Conservation (phyloP, 1,140 invertebrate genomes). For the Drosophila gunungcola region DNA sequence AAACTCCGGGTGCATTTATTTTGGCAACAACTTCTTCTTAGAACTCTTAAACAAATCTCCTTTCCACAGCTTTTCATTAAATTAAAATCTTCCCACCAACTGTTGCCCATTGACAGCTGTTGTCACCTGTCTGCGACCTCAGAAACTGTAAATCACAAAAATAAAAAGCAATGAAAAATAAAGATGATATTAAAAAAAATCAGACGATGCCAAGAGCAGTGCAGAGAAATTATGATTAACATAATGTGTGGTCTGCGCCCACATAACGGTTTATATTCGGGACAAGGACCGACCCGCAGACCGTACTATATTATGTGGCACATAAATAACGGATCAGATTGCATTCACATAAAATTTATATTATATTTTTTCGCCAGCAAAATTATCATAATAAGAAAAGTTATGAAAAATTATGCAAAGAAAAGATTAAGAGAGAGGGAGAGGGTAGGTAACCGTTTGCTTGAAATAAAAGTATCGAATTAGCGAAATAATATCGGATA, state of each 20-base stretch:
- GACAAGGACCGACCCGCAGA: constrained; percentile 54
- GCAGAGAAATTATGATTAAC: constrained; percentile 56
- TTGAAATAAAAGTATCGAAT: constrained; percentile 83
- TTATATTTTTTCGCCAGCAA: constrained; percentile 54
- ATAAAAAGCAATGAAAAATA: constrained; percentile 24
- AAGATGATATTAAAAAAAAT: constrained; percentile 17
- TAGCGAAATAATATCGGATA: constrained; percentile 83
- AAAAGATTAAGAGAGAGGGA: constrained; percentile 2
- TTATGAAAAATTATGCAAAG: constrained; percentile 75
- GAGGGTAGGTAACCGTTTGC: constrained; percentile 42
- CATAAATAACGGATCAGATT: constrained; percentile 80
- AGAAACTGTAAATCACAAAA: constrained; percentile 62
- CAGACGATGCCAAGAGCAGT: constrained; percentile 5
- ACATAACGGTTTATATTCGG: constrained; percentile 68
- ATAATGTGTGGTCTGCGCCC: constrained; percentile 78
- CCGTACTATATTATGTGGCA: constrained; percentile 49
- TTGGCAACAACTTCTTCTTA: background rate
- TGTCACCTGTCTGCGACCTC: constrained; percentile 69
- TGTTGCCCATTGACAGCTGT: constrained; percentile 61
- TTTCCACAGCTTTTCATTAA: background rate
- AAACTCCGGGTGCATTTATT: no score
- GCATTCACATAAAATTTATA: constrained; percentile 77
- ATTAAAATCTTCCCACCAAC: constrained; percentile 34
- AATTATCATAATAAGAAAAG: constrained; percentile 78
- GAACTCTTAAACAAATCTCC: background rate